Base-by-base conservation (phyloP, 2,888 invertebrate genomes). In the Erebia palarica region DNA sequence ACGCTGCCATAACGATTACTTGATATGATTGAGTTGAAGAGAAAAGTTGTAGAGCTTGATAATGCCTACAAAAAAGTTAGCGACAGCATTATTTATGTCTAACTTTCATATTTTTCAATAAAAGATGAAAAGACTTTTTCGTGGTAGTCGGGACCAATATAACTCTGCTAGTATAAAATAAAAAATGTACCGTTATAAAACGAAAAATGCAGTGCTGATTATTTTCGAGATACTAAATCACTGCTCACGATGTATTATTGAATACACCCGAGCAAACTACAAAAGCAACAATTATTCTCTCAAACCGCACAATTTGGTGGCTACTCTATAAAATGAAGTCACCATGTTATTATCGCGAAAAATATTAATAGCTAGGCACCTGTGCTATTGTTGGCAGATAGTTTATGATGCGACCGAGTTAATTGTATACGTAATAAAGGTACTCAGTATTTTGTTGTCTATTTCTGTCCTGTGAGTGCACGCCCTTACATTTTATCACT, bases 291-390 rank as follows among this genome's bases (percentile, higher is more conserved):
- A 55, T 58, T 69, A n/a, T 36, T 65, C 55, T 36, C 5, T 21
- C 14, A 16, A 27, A 49, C 11, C 60, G 11, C 55, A 44, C 18
- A 47, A 18, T 18, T 49, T 49, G n/a, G 13, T 51, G 58, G 10
- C 13, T 21, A 49, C 21, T 63, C 49, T 57, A 16, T 27, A 64
- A 67, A 71, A 65, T 65, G 57, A 59, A 68, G 49, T 55, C 57
- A 60, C 42, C 44, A 61, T 81, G 84, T 84, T 90, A 91, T 91
- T 90, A 89, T 88, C 84, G 85, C 82, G 80, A 83, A 85, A 89
- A 87, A 89, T 93, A 93, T 93, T 91, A 91, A 91, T 93, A 93
- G 91, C 89, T 76, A 75, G 82, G 80, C 93, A 93, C 92, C 92
- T 93, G 92, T 82, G 84, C 81, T 80, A 82, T 84, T 83, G 84